These are phyloP conservation scores for Pygoscelis adeliae DNA, from an alignment of 2,113 vertebrate genomes.

Conservation along the genomic window DNA sequence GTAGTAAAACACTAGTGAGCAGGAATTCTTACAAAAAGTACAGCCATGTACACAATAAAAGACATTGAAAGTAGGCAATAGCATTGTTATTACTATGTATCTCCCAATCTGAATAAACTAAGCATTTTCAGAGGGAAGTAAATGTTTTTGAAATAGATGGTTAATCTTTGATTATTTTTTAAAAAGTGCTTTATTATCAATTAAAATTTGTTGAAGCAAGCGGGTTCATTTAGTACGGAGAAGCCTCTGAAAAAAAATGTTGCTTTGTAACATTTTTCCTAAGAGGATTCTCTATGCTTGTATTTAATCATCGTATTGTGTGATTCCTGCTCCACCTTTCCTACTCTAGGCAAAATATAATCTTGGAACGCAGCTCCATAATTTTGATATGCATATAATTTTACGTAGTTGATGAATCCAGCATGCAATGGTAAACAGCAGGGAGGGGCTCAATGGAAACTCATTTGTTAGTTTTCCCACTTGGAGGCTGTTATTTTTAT, in stretches of 20 bases:
- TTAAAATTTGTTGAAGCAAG: background rate
- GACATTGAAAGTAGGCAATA: background rate
- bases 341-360: background rate
- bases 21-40: background rate
- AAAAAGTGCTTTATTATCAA: background rate
- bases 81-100: background rate
- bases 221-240: background rate
- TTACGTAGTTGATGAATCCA: constrained; percentile 57
- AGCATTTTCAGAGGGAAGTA: background rate
- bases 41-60: background rate
- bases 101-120: background rate
- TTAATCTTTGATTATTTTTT: background rate
- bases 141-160: background rate
- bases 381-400: constrained; percentile 62
- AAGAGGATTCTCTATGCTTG: background rate
- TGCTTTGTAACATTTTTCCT: background rate
- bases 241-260: background rate
- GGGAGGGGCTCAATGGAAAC: constrained; percentile 74
- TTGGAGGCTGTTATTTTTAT: constrained; percentile 77
- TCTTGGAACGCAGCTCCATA: constrained; percentile 15
- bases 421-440: constrained; percentile 68
- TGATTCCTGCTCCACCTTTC: background rate
- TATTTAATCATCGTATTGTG: background rate
- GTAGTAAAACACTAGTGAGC: background rate
- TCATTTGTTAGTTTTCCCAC: constrained; percentile 77